phyloP scores from a whole-genome alignment of 1,140 invertebrate species.

The Meteorus sp. region DNA sequence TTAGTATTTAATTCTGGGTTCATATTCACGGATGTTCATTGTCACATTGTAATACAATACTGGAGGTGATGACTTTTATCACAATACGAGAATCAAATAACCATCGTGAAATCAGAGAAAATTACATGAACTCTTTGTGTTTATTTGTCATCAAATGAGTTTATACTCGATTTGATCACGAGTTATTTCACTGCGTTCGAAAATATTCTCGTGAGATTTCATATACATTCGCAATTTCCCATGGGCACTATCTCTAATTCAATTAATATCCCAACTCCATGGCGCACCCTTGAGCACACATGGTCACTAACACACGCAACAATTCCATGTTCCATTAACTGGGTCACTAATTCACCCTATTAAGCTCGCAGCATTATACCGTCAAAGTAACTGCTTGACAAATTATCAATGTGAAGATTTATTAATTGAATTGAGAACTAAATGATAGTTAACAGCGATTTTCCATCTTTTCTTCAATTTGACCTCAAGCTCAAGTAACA shows the following conservation, averaged over 20 bases:
- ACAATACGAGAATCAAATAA: too few species aligned
- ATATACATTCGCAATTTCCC: neutral
- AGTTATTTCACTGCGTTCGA: neutral
- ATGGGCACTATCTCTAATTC: neutral
- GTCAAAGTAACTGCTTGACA: neutral
- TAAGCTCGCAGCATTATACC: neutral
- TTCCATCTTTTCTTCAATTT: too few species aligned
- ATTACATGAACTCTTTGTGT: too few species aligned
- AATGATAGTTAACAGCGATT: too few species aligned
- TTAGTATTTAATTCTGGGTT: too few species aligned
- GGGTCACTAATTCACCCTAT: constrained; percentile 9
- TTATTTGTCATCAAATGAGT: neutral
- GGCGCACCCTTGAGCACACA: too few species aligned
- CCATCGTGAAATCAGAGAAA: too few species aligned
- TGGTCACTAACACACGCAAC: too few species aligned
- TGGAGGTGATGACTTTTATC: too few species aligned
- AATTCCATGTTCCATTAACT: constrained; percentile 7
- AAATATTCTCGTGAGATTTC: neutral
- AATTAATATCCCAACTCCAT: constrained; percentile 2
- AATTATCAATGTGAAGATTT: constrained; percentile 1
- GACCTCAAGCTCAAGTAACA: too few species aligned
- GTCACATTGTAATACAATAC: too few species aligned
- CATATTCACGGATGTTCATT: too few species aligned
- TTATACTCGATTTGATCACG: neutral
- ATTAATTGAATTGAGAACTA: neutral